Percentiles rank a stretch among this genome's conserved stretches.
phyloP scores from a whole-genome alignment of 2,113 vertebrate species.

The Psittacula cyanocephala region DNA sequence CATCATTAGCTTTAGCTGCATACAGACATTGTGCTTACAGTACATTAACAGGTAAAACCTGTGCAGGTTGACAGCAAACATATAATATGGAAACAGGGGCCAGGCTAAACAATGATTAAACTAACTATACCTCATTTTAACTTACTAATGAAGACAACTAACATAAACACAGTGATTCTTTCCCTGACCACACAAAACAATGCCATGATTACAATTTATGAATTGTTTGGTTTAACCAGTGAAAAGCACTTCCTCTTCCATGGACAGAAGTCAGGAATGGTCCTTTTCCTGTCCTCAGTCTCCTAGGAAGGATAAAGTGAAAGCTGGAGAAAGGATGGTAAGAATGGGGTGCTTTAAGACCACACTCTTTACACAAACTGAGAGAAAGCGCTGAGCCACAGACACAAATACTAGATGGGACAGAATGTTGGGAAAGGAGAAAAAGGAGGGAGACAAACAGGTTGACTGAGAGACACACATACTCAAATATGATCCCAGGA shows the following conservation, averaged over 20 bases:
- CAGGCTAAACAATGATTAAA: neutral
- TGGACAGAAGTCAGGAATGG: neutral
- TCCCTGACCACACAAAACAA: neutral
- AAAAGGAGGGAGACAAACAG: neutral
- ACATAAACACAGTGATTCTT: neutral
- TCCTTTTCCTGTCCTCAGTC: neutral
- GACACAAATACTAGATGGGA: neutral
- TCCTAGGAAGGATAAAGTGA: neutral
- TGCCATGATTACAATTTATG: neutral
- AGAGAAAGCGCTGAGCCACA: neutral
- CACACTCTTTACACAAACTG: rapidly evolving
- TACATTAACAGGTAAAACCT: neutral
- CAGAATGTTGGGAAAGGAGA: neutral
- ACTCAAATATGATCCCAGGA: neutral
- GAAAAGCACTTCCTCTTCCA: neutral
- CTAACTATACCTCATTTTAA: neutral
- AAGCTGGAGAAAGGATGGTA: neutral
- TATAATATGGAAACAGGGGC: neutral
- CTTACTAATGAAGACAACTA: neutral
- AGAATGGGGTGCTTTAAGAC: neutral
- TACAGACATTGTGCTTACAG: neutral
- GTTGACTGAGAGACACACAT: neutral
- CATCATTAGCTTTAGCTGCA: neutral
- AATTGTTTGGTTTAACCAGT: neutral
- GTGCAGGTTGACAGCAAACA: neutral